Base-by-base conservation (phyloP, 2,888 invertebrate genomes). In the Gasteruption jaculator region DNA sequence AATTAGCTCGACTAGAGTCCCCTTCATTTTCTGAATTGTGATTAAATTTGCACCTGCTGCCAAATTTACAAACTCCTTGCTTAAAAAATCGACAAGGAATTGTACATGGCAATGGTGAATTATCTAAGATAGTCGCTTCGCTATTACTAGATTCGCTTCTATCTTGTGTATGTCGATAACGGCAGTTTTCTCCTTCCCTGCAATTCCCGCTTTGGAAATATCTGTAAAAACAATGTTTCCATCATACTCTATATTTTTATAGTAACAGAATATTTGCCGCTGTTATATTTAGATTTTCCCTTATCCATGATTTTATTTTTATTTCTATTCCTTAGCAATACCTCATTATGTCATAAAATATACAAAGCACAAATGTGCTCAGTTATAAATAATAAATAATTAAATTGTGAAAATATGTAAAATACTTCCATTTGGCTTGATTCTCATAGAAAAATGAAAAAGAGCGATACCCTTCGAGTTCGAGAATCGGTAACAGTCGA, bases 201-300 rank as follows among this genome's bases (percentile, higher is more conserved):
- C 70, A 70, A 21, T 57, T 47, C 38, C 68, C 68, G 59, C 63
- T 68, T 50, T 61, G 67, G 49, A 61, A 70, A 44, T 67, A 70
- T 46, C 70, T 70, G 27, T 8, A 60, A 56, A 4, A 18, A 29
- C 14, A 24, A 5, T 16, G 5, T 25, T 26, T 15, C 12, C 29
- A 27, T 27, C 3, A 24, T 27, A 30, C 16, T 16, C 8, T 14
- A 20, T 21, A 22, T 14, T 4, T 22, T 35, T 10, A 19, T n/a
- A n/a, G n/a, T n/a, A n/a, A n/a, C n/a, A n/a, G n/a, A n/a, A n/a
- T n/a, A n/a, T n/a, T n/a, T n/a, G n/a, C n/a, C n/a, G n/a, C n/a
- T n/a, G n/a, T 22, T 31, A 30, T 12, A 43, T 38, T 14, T 22
- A 43, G 18, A 16, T 14, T 19, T 18, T n/a, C n/a, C 29, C 38